Evolutionary conservation across 37 sponge, comb jelly and placozoan species (phyloP).

Genomic region (Oscarella lobularis): DNA sequence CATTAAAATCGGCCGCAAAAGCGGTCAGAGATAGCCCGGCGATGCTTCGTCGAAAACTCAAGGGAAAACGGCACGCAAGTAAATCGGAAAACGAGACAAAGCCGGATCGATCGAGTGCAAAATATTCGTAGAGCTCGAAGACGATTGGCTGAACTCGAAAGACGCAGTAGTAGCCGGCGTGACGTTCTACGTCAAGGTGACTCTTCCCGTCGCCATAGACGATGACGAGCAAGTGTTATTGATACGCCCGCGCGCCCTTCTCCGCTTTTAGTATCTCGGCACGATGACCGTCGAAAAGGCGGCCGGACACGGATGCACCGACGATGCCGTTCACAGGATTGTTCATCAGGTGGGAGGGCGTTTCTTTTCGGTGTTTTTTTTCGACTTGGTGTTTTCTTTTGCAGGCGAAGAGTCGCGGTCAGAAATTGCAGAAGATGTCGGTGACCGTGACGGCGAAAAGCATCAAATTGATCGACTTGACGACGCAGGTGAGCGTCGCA

Average conservation of each 20-base stretch:
- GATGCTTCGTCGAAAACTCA: conserved; percentile 41
- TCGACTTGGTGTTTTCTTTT: no score
- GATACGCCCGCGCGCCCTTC: no score
- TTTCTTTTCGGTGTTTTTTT: no score
- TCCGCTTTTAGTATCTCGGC: conserved; percentile 47
- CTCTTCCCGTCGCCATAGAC: not conserved
- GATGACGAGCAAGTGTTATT: not conserved
- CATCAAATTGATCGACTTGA: conserved; percentile 34
- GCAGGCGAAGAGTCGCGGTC: conserved; percentile 42
- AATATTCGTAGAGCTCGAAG: conserved; percentile 49
- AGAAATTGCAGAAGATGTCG: conserved; percentile 60
- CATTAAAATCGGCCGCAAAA: conserved; percentile 33
- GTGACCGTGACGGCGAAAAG: conserved; percentile 56
- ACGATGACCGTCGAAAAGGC: conserved; percentile 28
- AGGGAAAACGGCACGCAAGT: not conserved
- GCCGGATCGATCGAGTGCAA: no score
- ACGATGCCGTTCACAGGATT: conserved; percentile 70
- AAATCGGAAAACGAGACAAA: no score
- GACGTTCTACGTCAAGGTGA: conserved; percentile 67
- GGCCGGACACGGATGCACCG: conserved; percentile 76
- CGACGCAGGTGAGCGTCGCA: conserved; percentile 17
- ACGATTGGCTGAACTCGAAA: conserved; percentile 65
- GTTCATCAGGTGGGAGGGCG: conserved; percentile 28
- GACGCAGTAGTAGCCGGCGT: conserved; percentile 53
- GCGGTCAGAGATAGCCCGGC: conserved; percentile 58